Percentiles rank a stretch among this genome's conserved stretches.
These are phyloP conservation scores for Phalacrocorax brasilianus DNA, from an alignment of 2,113 vertebrate genomes.

Conservation along the genomic window DNA sequence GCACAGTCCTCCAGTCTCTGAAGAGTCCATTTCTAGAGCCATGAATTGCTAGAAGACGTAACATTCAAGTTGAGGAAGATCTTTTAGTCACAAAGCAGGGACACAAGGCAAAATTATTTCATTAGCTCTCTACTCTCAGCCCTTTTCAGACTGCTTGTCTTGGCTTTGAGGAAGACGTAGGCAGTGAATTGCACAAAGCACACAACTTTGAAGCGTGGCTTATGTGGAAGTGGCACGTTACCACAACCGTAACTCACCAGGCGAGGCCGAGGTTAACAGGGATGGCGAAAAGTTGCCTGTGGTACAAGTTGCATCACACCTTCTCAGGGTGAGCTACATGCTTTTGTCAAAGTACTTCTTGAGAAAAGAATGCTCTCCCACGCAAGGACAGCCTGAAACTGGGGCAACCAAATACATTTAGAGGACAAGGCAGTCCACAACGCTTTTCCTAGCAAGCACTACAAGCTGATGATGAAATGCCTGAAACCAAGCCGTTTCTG, in stretches of 20 bases:
- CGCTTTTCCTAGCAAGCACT: neutral
- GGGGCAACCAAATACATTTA: neutral
- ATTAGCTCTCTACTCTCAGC: neutral
- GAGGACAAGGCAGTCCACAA: neutral
- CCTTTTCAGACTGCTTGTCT: neutral
- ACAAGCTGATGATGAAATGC: neutral
- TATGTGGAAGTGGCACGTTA: rapidly evolving
- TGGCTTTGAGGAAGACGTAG: neutral
- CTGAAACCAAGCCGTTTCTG: neutral
- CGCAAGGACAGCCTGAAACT: neutral
- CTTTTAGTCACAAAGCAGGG: neutral
- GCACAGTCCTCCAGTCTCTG: neutral
- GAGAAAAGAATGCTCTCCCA: neutral
- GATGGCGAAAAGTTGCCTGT: neutral
- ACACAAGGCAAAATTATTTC: neutral
- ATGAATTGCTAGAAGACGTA: neutral
- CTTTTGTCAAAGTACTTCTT: neutral
- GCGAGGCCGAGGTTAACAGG: rapidly evolving
- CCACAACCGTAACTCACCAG: neutral
- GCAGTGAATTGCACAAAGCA: neutral
- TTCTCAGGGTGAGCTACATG: rapidly evolving
- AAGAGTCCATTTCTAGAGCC: neutral
- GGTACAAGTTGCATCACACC: neutral
- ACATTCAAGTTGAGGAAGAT: neutral
- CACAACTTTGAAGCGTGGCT: neutral